These are phyloP conservation scores for Elysia chlorotica DNA, from an alignment of 1,140 invertebrate species.

Conservation along the genomic window DNA sequence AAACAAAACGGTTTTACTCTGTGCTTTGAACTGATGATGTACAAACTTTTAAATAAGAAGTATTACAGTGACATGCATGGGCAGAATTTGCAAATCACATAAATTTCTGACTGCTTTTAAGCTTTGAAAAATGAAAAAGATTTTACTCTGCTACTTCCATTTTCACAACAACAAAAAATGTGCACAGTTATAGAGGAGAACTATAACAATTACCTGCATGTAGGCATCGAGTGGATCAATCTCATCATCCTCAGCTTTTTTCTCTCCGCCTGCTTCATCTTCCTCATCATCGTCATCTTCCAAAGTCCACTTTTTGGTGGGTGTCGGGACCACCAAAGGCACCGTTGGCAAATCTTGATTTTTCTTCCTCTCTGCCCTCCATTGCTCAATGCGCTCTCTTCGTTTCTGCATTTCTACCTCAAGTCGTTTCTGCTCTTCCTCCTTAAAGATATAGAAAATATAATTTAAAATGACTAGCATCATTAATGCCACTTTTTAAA, in stretches of 20 bases:
- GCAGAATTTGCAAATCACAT: too few relatives aligned
- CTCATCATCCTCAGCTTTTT: conserved; percentile 69
- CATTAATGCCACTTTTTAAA: too few relatives aligned
- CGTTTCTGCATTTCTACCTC: conserved; percentile 97
- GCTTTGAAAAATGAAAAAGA: too few relatives aligned
- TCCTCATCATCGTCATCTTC: conserved; percentile 64
- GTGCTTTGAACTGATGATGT: too few relatives aligned
- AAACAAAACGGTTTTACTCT: too few relatives aligned
- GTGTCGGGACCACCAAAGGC: conserved; percentile 45
- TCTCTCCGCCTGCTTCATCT: conserved; percentile 34
- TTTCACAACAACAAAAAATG: too few relatives aligned
- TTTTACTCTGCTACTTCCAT: too few relatives aligned
- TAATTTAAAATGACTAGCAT: too few relatives aligned
- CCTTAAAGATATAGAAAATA: too few relatives aligned
- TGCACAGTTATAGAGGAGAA: background rate
- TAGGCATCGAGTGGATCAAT: conserved; percentile 96
- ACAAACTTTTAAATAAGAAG: too few relatives aligned
- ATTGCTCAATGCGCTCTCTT: conserved; percentile 89
- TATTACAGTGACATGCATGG: too few relatives aligned
- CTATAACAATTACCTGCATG: conserved; percentile 74
- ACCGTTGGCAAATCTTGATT: conserved; percentile 50
- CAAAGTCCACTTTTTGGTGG: conserved; percentile 78
- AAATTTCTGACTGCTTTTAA: too few relatives aligned
- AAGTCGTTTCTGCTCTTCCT: conserved; percentile 74
- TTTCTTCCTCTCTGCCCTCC: conserved; percentile 83